phyloP scores from a whole-genome alignment of 1,140 invertebrate genomes.

The Trachymyrmex septentrionalis region DNA sequence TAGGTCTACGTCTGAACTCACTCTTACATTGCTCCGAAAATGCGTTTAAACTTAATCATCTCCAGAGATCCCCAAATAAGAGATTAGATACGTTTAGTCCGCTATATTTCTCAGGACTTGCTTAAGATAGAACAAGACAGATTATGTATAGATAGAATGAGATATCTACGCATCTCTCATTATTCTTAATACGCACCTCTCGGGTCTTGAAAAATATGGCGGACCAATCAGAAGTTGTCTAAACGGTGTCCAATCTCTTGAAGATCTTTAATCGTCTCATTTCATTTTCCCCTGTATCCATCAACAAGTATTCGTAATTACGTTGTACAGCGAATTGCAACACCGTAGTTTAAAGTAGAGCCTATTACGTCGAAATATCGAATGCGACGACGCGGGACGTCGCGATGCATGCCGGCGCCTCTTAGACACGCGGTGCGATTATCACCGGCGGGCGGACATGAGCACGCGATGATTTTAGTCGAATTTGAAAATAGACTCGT shows the following conservation, averaged over 20 bases:
- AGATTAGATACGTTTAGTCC: too few species aligned
- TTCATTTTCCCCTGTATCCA: neutral
- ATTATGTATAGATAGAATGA: too few species aligned
- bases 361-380: conserved; percentile 9
- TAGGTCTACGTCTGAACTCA: too few species aligned
- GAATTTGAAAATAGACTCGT: conserved; percentile 67
- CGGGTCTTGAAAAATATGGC: too few species aligned
- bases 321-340: neutral
- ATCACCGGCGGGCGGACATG: conserved; percentile 41
- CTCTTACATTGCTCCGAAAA: neutral
- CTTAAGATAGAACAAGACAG: too few species aligned
- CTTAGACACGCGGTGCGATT: conserved; percentile 38
- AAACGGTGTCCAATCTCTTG: too few species aligned
- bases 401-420: conserved; percentile 34
- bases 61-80: too few species aligned
- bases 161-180: too few species aligned
- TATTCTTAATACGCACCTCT: too few species aligned
- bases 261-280: neutral
- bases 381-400: neutral
- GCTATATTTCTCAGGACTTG: too few species aligned
- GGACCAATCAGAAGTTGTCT: too few species aligned
- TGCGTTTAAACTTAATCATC: too few species aligned
- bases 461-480: conserved; percentile 49
- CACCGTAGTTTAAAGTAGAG: neutral
- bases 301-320: neutral